Conservation (phyloP, 2,797 vertebrate species). For the Coccyzus lansbergi region DNA sequence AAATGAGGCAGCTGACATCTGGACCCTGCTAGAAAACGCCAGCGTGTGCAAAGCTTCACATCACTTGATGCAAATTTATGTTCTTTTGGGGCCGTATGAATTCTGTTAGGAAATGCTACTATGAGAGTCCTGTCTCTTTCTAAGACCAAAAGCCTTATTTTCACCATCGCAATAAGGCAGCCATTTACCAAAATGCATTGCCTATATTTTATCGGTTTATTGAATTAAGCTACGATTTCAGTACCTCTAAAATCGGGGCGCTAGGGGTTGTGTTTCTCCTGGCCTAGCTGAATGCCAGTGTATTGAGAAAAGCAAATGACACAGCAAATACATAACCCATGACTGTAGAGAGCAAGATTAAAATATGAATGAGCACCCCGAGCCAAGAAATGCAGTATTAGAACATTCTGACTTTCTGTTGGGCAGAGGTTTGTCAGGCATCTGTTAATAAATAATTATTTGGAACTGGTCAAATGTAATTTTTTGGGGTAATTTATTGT, state of each 20-base stretch:
- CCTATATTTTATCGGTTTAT: not conserved
- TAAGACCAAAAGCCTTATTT: not conserved
- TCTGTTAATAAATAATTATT: slow-evolving; percentile 12
- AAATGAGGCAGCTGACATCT: slow-evolving; percentile 28
- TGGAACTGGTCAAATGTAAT: not conserved
- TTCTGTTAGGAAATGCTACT: not conserved
- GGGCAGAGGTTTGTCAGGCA: not conserved
- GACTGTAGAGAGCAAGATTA: slow-evolving; percentile 62
- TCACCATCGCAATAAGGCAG: not conserved
- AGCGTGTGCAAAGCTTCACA: not conserved
- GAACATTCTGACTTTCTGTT: slow-evolving; percentile 1
- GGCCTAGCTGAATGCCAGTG: not conserved
- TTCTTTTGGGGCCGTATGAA: not conserved
- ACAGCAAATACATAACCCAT: slow-evolving; percentile 66
- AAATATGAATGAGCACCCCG: slow-evolving; percentile 40
- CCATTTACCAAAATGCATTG: not conserved
- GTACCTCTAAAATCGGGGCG: not conserved
- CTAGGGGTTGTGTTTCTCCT: slow-evolving; percentile 46
- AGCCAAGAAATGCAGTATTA: slow-evolving; percentile 25
- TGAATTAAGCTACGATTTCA: not conserved
- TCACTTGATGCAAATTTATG: not conserved
- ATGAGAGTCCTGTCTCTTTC: not conserved
- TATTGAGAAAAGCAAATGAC: slow-evolving; percentile 68
- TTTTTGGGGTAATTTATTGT: not conserved
- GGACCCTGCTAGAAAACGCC: slow-evolving; percentile 13